Percentiles rank a stretch among this genome's conserved stretches.
These are phyloP conservation scores for Rhodeus uyekii DNA, from an alignment of 2,797 vertebrate species.

Conservation along the genomic window DNA sequence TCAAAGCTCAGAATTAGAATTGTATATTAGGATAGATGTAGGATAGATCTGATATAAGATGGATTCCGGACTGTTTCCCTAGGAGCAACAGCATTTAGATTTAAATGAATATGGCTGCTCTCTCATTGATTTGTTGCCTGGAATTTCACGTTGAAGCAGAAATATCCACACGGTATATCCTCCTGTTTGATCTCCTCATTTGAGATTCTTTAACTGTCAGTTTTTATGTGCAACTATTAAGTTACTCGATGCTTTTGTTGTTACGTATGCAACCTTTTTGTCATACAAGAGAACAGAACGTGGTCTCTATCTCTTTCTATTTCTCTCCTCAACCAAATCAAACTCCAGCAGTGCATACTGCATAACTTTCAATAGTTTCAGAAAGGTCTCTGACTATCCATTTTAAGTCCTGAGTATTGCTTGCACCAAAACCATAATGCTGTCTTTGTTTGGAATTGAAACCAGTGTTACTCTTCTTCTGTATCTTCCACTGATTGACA, in stretches of 20 bases:
- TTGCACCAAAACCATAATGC: constrained; percentile 40
- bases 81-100: neutral
- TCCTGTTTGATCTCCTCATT: neutral
- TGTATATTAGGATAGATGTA: constrained; percentile 26
- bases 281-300: constrained; percentile 16
- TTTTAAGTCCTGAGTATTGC: constrained; percentile 21
- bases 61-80: constrained; percentile 7
- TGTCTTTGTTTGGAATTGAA: constrained; percentile 37
- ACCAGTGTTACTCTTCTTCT: constrained; percentile 35
- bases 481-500: constrained; percentile 49
- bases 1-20: neutral
- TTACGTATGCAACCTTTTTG: neutral
- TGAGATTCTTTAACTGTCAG: constrained; percentile 14
- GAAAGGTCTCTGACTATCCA: constrained; percentile 39
- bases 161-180: neutral
- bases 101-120: constrained; percentile 26
- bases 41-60: constrained; percentile 2
- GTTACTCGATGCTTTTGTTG: constrained; percentile 3
- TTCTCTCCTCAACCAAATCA: constrained; percentile 11
- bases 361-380: constrained; percentile 42
- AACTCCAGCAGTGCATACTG: constrained; percentile 15
- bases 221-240: constrained; percentile 9
- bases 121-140: constrained; percentile 35
- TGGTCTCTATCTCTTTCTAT: neutral
- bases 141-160: neutral